Base-by-base conservation (phyloP, 2,113 vertebrate genomes). In the Callipepla californica region DNA sequence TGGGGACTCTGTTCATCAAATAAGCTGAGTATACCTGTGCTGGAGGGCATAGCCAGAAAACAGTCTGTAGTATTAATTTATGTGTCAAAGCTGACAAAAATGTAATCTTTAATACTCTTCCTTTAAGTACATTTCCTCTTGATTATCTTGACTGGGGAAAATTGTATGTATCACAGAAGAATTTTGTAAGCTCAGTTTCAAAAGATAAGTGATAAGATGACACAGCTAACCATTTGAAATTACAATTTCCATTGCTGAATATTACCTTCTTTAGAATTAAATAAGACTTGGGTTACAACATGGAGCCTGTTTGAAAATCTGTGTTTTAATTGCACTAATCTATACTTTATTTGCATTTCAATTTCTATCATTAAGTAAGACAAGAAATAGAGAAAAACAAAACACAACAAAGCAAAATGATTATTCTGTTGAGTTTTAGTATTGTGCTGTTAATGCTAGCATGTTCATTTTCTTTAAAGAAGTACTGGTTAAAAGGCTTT, bases 181-280 rank as follows among this genome's bases (percentile, higher is more conserved):
- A 82, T 73, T 77, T 85, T 68, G 77, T 87, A 92, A 95, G 79
- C 50, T 91, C 45, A 18, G 20, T 93, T 96, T 58, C 7, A 68
- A 74, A 90, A 88, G 87, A 94, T 90, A 13, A 58, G 58, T 21
- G 67, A 83, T 90, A 90, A 95, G 11, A 70, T 85, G 91, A 81
- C 32, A 74, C 15, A 48, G 80, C 28, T 95, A 93, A 96, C 91
- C 32, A 59, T 79, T 7, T 84, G 58, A 96, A 96, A 96, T 94
- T 89, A 92, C 6, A 96, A 90, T 57, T 92, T 61, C 85, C 82
- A 53, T 89, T 96, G 79, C 50, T 86, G 87, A 95, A 75, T 87
- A 78, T 91, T 65, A 95, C 32, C 59, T 95, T 78, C n/a, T 90
- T 97, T 95, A 77, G 80, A 79, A 87, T 88, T 68, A 85, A 92